These are phyloP conservation scores for Monochamus saltuarius DNA, from an alignment of 1,140 invertebrate species.

Conservation along the genomic window DNA sequence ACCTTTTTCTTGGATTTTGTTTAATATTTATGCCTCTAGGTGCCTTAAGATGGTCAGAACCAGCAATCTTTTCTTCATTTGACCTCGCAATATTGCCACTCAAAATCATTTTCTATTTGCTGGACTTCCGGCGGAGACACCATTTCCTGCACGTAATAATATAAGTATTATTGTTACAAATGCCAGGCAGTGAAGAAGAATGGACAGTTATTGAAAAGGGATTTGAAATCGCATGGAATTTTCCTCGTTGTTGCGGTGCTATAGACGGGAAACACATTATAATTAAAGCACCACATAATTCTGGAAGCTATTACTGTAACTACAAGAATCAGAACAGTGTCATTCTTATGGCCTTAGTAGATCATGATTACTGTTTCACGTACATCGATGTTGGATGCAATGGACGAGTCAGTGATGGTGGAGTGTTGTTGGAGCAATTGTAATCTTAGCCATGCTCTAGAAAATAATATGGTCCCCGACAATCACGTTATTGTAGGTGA, in stretches of 20 bases:
- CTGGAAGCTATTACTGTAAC: constrained; percentile 47
- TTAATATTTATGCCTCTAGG: too few species aligned
- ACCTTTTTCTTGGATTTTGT: constrained; percentile 28
- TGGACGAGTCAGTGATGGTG: constrained; percentile 50
- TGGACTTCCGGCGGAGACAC: too few species aligned
- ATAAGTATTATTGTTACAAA: constrained; percentile 18
- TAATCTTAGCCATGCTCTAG: constrained; percentile 11
- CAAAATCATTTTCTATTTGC: constrained; percentile 12
- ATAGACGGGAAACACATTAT: constrained; percentile 50
- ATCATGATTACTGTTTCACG: constrained; percentile 51
- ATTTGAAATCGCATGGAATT: constrained; percentile 41
- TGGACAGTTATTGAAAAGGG: constrained; percentile 20
- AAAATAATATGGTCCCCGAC: constrained; percentile 8
- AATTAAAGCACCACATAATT: constrained; percentile 8
- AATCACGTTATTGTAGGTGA: constrained; percentile 53
- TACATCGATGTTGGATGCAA: constrained; percentile 52
- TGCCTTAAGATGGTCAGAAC: too few species aligned
- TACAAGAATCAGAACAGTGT: constrained; percentile 51
- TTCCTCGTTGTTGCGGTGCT: constrained; percentile 52
- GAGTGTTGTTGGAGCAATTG: constrained; percentile 17
- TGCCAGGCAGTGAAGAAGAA: constrained; percentile 18
- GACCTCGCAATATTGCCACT: too few species aligned
- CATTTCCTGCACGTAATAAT: too few species aligned
- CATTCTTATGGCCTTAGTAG: constrained; percentile 51
- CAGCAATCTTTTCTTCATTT: too few species aligned